Evolutionary conservation across 1,140 invertebrate genomes (phyloP).

Genomic region (Camponotus pennsylvanicus): DNA sequence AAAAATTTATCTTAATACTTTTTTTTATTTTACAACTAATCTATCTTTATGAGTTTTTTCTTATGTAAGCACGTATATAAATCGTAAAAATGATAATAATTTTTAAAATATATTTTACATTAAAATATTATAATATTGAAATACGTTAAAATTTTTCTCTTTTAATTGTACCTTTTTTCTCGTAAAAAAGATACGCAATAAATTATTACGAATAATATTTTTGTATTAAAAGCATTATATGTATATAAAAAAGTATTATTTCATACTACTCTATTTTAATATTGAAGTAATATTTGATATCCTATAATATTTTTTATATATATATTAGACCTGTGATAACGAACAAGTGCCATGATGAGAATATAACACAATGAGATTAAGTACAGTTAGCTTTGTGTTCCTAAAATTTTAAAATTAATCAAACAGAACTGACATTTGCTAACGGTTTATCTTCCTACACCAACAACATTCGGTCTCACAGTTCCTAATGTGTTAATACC

Average conservation of each 20-base stretch:
- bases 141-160: neutral
- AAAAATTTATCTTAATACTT: too few relatives aligned
- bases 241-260: neutral
- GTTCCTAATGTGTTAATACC: neutral
- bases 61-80: neutral
- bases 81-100: neutral
- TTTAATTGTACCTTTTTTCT: slow-evolving; percentile 7
- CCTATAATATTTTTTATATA: too few relatives aligned
- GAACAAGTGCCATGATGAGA: slow-evolving; percentile 10
- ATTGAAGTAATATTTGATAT: too few relatives aligned
- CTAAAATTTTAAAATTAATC: slow-evolving; percentile 25
- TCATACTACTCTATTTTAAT: neutral
- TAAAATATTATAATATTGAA: neutral
- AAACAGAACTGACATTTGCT: slow-evolving; percentile 1
- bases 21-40: too few relatives aligned
- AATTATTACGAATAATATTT: slow-evolving; percentile 1
- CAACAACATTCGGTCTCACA: neutral
- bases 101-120: neutral
- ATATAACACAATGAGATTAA: slow-evolving; percentile 9
- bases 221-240: neutral
- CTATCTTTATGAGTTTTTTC: too few relatives aligned
- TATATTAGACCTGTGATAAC: neutral
- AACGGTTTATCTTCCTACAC: neutral
- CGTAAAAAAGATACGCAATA: neutral
- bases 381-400: neutral